Evolutionary conservation across 2,113 vertebrate genomes (phyloP), one percentile per base, ranked within the genome.

Genomic region (Chloroceryle aenea): DNA sequence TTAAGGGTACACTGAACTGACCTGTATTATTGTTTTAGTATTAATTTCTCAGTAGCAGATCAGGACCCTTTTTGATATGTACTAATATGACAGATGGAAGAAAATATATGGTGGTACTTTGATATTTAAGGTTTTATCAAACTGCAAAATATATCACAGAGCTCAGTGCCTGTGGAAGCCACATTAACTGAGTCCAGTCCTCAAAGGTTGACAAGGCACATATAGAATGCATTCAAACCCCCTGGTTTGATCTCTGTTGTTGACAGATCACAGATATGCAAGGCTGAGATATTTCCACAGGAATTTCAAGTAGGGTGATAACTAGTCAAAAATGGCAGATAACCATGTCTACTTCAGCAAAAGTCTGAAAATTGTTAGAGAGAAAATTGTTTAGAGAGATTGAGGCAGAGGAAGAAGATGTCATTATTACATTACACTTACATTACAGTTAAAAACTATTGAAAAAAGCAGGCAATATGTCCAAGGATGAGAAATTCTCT

Each of bases 81-180:
- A 63, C 64, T 93, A 32, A 8, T 43, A 30, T 63, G 85, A 89
- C 20, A 96, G 89, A 90, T 52, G 23, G 80, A 96, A 94, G 73
- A 95, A 97, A 93, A 96, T 55, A 69, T 42, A 92, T 67, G 75
- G 43, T 56, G 34, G 25, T 84, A 93, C 53, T 94, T 94, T n/a
- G 48, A 75, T 79, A 95, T 95, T 96, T 95, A 95, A 97, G 84
- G 77, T 95, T 38, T 91, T 96, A 95, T 93, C 95, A 96, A 83
- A 95, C 55, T 42, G 45, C 26, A 87, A 67, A 97, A 95, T 72
- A 94, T 66, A 95, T 95, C 90, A 94, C 48, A 93, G 75, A 93
- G 34, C 64, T 93, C 93, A 94, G 63, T 83, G 76, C 78, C 85
- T 95, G 20, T 78, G 86, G 86, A 97, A 96, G 40, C 22, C 61